Base-by-base conservation (phyloP, 2,888 invertebrate species). In the Altica lythri region DNA sequence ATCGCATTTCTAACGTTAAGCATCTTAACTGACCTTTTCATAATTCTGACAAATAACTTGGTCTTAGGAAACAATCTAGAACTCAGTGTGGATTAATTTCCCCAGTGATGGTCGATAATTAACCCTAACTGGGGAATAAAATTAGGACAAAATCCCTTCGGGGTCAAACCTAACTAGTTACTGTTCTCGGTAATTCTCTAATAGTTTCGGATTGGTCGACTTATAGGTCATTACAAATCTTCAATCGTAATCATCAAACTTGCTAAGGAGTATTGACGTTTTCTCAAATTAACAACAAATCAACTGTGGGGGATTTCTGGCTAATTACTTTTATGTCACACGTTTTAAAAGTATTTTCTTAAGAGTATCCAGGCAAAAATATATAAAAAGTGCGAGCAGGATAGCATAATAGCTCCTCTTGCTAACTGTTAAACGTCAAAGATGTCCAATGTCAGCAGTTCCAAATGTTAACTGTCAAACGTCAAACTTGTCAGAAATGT, bases 41-140 rank as follows among this genome's bases (percentile, higher is more conserved):
- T 54, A 53, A 54, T 57, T 59, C 43, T 30, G 30, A 51, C 57
- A 42, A 54, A 53, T 56, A 59, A 59, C 49, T 51, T 30, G 40
- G 51, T 51, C 43, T 56, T 54, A 40, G 54, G 51, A 52, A 57
- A 34, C 47, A 49, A 49, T 49, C 49, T 49, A 40, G 13, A 40
- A 29, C 32, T 29, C 19, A 14, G 49, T n/a, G 13, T 25, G 40
- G 49, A 49, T 49, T 49, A 49, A 49, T 49, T 49, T 49, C 32
- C 49, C 49, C 16, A 14, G 49, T 25, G 49, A 49, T 49, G 49
- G 49, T 49, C 49, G 49, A 49, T 49, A 49, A 49, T 49, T 42
- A 49, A 49, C 49, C 40, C 22, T 13, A 40, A 40, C 49, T 49
- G 16, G 49, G 42, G 32, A 49, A 49, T 49, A 49, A 49, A 40